Evolutionary conservation across 2,113 vertebrate genomes (phyloP).

Genomic region (Pseudorasbora parva): DNA sequence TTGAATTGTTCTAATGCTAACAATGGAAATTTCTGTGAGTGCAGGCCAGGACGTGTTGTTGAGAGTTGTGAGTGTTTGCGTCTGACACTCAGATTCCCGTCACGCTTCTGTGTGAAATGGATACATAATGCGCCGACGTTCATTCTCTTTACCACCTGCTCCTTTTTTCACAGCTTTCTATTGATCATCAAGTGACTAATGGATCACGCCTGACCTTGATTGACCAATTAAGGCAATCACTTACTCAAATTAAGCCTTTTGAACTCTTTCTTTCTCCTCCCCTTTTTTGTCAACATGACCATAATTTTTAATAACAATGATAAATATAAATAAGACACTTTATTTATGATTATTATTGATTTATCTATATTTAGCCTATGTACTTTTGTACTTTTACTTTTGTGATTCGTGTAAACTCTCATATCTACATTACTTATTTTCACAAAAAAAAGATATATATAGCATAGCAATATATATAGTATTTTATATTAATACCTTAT

Average conservation of each 20-base stretch:
- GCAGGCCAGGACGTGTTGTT: constrained; percentile 10
- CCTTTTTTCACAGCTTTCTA: neutral
- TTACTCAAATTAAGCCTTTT: neutral
- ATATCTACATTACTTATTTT: neutral
- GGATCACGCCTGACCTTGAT: neutral
- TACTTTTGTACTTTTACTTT: neutral
- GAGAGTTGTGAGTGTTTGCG: constrained; percentile 6
- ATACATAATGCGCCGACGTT: constrained; percentile 40
- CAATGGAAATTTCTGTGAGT: constrained; percentile 39
- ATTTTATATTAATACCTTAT: neutral
- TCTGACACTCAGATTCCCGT: constrained; percentile 23
- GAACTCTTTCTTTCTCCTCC: neutral
- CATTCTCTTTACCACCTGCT: constrained; percentile 30
- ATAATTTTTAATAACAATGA: neutral
- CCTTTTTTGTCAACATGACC: neutral
- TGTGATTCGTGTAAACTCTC: neutral
- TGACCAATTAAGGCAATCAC: neutral
- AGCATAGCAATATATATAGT: neutral
- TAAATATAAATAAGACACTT: too few species aligned
- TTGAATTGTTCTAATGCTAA: constrained; percentile 47
- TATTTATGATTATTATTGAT: neutral
- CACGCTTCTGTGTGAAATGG: constrained; percentile 12
- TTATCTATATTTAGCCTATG: neutral
- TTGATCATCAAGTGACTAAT: neutral
- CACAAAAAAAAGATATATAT: too few species aligned